Evolutionary conservation across 2,888 invertebrate genomes (phyloP), one percentile per base, ranked within the genome.

Genomic region (Frankliniella intonsa): DNA sequence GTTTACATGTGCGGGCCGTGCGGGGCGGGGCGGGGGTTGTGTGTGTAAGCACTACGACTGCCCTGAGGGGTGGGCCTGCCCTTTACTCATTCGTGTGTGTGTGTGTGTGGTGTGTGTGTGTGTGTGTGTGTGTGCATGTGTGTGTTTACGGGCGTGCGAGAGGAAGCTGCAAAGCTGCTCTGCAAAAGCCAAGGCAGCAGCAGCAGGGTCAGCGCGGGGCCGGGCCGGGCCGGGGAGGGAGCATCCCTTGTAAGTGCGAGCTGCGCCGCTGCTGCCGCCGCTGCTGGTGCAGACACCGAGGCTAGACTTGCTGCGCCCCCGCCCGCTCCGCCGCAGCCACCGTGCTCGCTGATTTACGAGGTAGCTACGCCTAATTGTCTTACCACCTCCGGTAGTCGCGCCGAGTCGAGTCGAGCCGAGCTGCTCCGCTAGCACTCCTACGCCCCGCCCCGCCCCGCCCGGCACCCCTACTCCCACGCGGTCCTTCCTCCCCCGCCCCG

Each of bases 341-440:
- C 38, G 38, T 38, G 14, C 55, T 19, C n/a, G 69, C 69, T 76
- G 69, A 76, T 76, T 76, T 76, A 76, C 69, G 69, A 25, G 69
- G 25, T 22, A 76, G 25, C 62, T n/a, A 62, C 62, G n/a, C 69
- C 69, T 76, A 76, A 76, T 76, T 76, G 69, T 76, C 69, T 76
- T 76, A 76, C 22, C 62, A 62, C 62, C 62, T 62, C 62, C 62
- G 19, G 62, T 12, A n/a, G 19, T n/a, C n/a, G 55, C 55, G 55
- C 55, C 14, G 55, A 55, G 55, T 3, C 14, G 55, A 38, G 38
- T n/a, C n/a, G n/a, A n/a, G n/a, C n/a, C n/a, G n/a, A n/a, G n/a
- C n/a, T n/a, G n/a, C n/a, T n/a, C n/a, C n/a, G 38, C 38, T 38
- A 2, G 38, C 38, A 38, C 38, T 38, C 38, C 38, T 38, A 38